Evolutionary conservation across 2,888 invertebrate genomes (phyloP).

Genomic region (Gasteruption jaculator): DNA sequence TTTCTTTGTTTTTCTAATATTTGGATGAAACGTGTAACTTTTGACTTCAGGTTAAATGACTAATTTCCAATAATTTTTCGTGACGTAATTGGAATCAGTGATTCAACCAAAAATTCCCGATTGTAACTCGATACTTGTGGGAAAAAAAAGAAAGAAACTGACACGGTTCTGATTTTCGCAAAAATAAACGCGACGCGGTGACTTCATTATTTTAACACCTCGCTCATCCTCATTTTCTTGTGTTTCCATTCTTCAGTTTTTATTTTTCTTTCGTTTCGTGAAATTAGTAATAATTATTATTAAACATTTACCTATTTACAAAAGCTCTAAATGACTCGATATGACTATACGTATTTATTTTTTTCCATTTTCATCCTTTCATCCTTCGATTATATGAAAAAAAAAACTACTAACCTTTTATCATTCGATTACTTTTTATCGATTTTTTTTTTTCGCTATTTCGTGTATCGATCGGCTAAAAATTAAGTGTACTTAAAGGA

Average conservation of each 20-base stretch:
- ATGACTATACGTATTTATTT: conserved; percentile 49
- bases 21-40: no score
- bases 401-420: conserved; percentile 4
- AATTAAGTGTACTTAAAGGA: conserved; percentile 38
- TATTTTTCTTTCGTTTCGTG: conserved; percentile 17
- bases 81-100: no score
- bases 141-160: no score
- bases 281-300: no score
- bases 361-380: conserved; percentile 27
- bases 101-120: no score
- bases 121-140: no score
- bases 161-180: background rate
- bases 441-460: conserved; percentile 11
- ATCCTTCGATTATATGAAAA: conserved; percentile 13
- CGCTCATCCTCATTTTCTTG: conserved; percentile 14
- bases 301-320: conserved; percentile 42
- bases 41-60: no score
- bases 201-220: background rate
- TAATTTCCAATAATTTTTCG: no score
- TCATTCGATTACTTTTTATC: conserved; percentile 8
- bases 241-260: conserved; percentile 19
- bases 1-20: no score
- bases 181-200: no score
- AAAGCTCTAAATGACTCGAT: conserved; percentile 50
- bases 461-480: conserved; percentile 28